These are phyloP conservation scores for Varroa destructor DNA, from an alignment of 1,140 invertebrate genomes.

Conservation along the genomic window DNA sequence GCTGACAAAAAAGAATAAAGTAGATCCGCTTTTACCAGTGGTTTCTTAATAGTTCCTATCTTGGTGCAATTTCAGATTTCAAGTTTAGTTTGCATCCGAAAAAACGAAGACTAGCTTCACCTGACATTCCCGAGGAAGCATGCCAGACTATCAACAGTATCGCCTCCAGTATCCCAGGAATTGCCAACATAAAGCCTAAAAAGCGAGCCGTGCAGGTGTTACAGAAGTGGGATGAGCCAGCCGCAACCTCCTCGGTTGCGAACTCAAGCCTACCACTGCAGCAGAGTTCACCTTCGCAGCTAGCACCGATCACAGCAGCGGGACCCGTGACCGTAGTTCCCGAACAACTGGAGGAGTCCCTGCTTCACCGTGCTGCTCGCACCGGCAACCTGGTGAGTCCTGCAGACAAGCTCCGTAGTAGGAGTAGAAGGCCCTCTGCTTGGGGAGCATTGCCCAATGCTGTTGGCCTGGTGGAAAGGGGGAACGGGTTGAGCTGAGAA, in stretches of 20 bases:
- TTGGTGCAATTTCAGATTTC: neutral
- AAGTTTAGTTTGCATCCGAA: slow-evolving; percentile 25
- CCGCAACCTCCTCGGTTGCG: slow-evolving; percentile 6
- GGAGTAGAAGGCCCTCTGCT: too few relatives aligned
- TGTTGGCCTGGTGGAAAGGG: too few relatives aligned
- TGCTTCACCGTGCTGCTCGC: slow-evolving; percentile 21
- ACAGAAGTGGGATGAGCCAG: slow-evolving; percentile 17
- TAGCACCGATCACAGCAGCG: neutral
- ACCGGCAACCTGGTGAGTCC: slow-evolving; percentile 24
- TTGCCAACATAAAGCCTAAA: slow-evolving; percentile 10
- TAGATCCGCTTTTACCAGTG: too few relatives aligned
- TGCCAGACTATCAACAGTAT: slow-evolving; percentile 1
- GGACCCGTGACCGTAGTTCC: neutral
- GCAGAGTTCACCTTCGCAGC: neutral
- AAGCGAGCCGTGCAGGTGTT: slow-evolving; percentile 14
- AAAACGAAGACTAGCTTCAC: neutral
- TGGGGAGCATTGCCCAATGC: too few relatives aligned
- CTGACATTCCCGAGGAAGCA: slow-evolving; percentile 6
- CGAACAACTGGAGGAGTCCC: neutral
- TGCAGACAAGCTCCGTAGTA: too few relatives aligned
- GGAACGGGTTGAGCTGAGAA: too few relatives aligned
- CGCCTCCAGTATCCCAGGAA: too few relatives aligned
- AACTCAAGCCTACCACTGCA: neutral
- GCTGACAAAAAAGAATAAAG: too few relatives aligned
- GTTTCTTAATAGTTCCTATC: too few relatives aligned